Base-by-base conservation (phyloP, 2,888 invertebrate genomes). In the Myopa tessellatipennis region DNA sequence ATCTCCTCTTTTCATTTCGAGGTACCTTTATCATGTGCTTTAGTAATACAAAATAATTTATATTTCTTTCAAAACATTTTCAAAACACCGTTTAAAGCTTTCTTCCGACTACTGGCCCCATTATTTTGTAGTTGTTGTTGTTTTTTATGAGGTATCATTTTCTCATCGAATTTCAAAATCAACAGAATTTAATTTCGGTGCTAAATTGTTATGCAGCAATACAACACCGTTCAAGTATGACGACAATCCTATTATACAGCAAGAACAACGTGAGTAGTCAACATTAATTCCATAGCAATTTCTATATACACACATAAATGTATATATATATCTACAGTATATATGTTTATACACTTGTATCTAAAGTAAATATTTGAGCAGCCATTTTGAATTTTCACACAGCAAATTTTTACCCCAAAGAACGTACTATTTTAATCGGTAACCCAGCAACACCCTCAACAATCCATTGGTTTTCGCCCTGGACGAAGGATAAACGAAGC, bases 341-440 rank as follows among this genome's bases (percentile, higher is more conserved):
- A 18, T 60, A 18, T 55, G 45, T 8, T 8, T 45, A 10, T 45
- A 45, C 6, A 45, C 45, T 45, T 63, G 36, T 65, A 34, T 14
- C 38, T 38, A 70, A 18, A 77, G 60, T 69, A 87, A 87, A 85
- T 88, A 84, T 88, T 88, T 87, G 83, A 80, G 85, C 87, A 88
- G 88, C 88, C 88, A 88, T 88, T 88, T 88, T 88, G 88, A 84
- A 86, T 79, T 82, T 80, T 45, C 38, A 58, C 58, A n/a, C 36
- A 38, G 1, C 10, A 34, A 36, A 65, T 65, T 65, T 38, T 26
- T 6, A 14, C 65, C 65, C 4, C 36, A 34, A 2, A 36, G 14
- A 4, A n/a, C 4, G n/a, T n/a, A 16, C 16, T 55, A n/a, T 65
- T 10, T 26, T 14, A 14, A 36, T 4, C 16, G 65, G 65, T 75